Conservation (phyloP, 92 coral and sea anemone genomes). For the Galaxea fascicularis region DNA sequence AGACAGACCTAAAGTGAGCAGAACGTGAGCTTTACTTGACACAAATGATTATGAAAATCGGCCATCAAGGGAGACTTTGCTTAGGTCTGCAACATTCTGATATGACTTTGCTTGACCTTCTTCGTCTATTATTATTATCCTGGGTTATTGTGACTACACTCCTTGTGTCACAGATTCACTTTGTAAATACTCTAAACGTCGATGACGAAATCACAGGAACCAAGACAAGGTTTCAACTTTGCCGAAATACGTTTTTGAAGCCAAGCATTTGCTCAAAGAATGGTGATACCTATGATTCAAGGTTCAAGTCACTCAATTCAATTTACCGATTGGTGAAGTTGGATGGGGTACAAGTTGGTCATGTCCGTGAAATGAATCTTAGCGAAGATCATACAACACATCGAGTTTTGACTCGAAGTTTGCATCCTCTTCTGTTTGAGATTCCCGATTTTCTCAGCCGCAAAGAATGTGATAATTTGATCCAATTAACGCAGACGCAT, state of each 20-base stretch:
- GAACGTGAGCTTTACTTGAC: background rate
- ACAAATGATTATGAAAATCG: background rate
- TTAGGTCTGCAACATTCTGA: background rate
- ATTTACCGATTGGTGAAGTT: slow-evolving; percentile 15
- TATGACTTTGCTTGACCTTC: background rate
- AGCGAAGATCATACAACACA: slow-evolving; percentile 7
- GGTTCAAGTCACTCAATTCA: background rate
- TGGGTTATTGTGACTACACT: background rate
- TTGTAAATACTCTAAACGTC: background rate
- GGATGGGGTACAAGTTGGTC: slow-evolving; percentile 55
- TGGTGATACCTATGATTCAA: background rate
- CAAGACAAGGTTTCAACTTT: background rate
- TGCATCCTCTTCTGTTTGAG: slow-evolving; percentile 47
- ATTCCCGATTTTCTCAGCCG: slow-evolving; percentile 53
- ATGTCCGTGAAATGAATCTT: slow-evolving; percentile 44
- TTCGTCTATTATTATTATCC: background rate
- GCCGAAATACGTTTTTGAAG: slow-evolving; percentile 7
- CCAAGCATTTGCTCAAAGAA: slow-evolving; percentile 30
- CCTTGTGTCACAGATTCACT: background rate
- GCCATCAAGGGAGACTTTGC: background rate
- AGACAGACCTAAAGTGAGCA: background rate
- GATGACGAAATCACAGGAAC: background rate
- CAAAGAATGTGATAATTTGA: slow-evolving; percentile 43
- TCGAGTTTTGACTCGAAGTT: slow-evolving; percentile 47
- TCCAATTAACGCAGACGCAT: slow-evolving; percentile 25